phyloP scores from a whole-genome alignment of 2,797 vertebrate species.

The Odontamblyopus rebecca region DNA sequence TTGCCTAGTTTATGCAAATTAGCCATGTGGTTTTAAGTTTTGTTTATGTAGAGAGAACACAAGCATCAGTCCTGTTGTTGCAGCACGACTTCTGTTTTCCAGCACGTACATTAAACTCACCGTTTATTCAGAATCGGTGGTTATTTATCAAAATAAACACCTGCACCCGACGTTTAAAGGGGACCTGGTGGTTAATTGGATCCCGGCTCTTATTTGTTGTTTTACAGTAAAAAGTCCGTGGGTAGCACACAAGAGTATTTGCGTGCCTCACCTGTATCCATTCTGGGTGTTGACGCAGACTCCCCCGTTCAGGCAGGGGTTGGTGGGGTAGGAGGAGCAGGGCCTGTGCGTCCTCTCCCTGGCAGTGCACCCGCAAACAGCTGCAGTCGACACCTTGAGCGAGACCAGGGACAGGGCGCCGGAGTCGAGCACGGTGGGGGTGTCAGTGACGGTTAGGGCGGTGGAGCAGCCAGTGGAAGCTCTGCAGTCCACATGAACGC shows the following conservation, averaged over 20 bases:
- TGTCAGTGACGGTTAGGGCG: conserved; percentile 70
- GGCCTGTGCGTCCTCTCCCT: conserved; percentile 73
- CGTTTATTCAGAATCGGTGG: too few species aligned
- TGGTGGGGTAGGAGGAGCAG: conserved; percentile 79
- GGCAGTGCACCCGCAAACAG: conserved; percentile 77
- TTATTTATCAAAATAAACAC: too few species aligned
- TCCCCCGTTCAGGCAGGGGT: conserved; percentile 87
- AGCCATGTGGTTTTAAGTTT: too few species aligned
- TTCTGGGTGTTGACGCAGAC: conserved; percentile 79
- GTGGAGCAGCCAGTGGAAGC: conserved; percentile 71
- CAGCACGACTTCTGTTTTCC: too few species aligned
- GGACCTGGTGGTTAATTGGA: too few species aligned
- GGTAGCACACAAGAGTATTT: neutral
- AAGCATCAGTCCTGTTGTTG: too few species aligned
- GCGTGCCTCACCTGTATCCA: conserved; percentile 85
- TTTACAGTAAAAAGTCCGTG: too few species aligned
- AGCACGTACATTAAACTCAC: too few species aligned
- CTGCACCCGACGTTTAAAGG: too few species aligned
- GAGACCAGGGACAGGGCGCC: conserved; percentile 82
- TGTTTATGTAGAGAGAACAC: too few species aligned
- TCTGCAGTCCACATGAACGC: conserved; percentile 73
- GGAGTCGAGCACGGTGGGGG: conserved; percentile 74
- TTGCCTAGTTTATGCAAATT: too few species aligned
- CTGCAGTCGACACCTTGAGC: conserved; percentile 62
- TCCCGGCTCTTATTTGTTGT: too few species aligned